Percentiles rank a stretch among this genome's conserved stretches.
Conservation (phyloP, 2,113 vertebrate species). For the Phylloscopus whistleri region DNA sequence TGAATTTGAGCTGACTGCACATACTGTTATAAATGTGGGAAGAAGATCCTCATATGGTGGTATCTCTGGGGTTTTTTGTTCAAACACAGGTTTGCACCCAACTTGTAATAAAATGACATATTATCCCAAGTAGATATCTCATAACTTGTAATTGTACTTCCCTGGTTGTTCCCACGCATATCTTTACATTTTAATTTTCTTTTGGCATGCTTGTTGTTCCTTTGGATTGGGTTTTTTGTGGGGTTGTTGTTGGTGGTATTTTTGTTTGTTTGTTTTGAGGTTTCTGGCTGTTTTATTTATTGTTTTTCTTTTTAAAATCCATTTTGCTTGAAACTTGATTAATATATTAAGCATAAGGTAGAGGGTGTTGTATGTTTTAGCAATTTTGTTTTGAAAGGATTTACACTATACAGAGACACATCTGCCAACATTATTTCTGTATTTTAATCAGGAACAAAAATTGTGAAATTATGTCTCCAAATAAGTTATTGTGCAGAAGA, state of each 20-base stretch:
- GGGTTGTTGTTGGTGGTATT: too few relatives aligned
- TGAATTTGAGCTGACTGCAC: neutral
- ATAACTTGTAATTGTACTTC: neutral
- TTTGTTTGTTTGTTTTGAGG: neutral
- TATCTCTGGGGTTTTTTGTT: neutral
- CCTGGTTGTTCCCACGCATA: neutral
- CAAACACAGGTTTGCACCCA: neutral
- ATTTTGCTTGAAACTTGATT: neutral
- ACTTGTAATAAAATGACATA: neutral
- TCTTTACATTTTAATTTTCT: neutral
- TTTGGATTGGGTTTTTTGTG: neutral
- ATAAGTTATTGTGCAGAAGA: neutral
- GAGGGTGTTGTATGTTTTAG: neutral
- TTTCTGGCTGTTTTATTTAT: neutral
- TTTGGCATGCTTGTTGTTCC: neutral
- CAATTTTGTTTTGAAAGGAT: neutral
- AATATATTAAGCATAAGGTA: neutral
- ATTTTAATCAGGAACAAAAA: neutral
- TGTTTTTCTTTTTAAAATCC: neutral
- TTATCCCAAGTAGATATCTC: neutral
- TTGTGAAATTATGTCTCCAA: neutral
- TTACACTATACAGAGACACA: neutral
- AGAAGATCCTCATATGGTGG: neutral
- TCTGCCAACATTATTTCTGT: neutral
- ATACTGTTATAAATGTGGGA: neutral